Evolutionary conservation across 2,113 vertebrate species (phyloP).

Genomic region (Sander lucioperca): DNA sequence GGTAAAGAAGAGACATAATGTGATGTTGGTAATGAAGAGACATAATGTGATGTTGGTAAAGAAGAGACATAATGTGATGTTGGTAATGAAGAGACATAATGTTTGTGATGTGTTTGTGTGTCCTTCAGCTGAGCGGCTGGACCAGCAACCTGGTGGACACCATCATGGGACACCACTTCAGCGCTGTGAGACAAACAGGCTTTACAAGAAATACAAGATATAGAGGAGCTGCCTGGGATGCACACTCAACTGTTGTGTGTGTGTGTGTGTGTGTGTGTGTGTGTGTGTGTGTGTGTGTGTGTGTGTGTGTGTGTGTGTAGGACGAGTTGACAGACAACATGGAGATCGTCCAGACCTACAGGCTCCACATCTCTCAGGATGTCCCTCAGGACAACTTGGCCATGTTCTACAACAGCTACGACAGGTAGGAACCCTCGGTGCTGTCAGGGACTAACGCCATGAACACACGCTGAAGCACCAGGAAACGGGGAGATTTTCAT

Average conservation of each 20-base stretch:
- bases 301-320: constrained; percentile 71
- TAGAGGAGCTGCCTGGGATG: too few relatives aligned
- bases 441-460: too few relatives aligned
- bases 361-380: constrained; percentile 94
- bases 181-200: constrained; percentile 85
- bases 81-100: too few relatives aligned
- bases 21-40: too few relatives aligned
- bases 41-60: too few relatives aligned
- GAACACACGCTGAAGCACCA: too few relatives aligned
- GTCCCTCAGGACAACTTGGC: constrained; percentile 95
- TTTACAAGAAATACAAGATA: background rate
- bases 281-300: constrained; percentile 8
- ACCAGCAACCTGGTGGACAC: constrained; percentile 93
- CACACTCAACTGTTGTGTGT: background rate
- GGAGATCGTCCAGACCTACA: constrained; percentile 94
- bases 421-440: constrained; percentile 82
- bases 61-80: too few relatives aligned
- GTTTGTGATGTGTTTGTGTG: background rate
- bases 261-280: too few relatives aligned
- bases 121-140: constrained; percentile 91
- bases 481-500: too few relatives aligned
- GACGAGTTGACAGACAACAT: constrained; percentile 93
- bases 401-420: constrained; percentile 92
- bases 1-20: too few relatives aligned
- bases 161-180: constrained; percentile 95